Conservation (phyloP, 2,113 vertebrate species). For the Synchiropus splendidus region DNA sequence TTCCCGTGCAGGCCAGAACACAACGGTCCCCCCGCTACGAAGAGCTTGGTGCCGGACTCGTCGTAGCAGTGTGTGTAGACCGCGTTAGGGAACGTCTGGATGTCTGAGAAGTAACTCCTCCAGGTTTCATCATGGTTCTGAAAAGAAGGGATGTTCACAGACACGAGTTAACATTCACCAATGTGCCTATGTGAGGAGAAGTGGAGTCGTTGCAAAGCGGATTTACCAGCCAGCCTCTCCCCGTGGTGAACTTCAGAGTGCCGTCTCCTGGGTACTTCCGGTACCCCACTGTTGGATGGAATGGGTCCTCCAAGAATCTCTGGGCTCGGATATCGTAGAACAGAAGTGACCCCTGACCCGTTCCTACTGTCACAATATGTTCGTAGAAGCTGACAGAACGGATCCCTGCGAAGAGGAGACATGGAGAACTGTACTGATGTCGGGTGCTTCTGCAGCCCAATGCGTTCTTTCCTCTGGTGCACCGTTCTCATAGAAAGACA, state of each 20-base stretch:
- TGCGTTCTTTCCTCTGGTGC: too few species aligned
- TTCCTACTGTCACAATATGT: conserved; percentile 96
- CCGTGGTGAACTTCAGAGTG: conserved; percentile 86
- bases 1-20: conserved; percentile 97
- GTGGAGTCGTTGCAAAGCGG: not conserved
- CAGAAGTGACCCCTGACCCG: conserved; percentile 87
- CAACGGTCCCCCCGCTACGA: conserved; percentile 93
- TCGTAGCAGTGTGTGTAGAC: conserved; percentile 99
- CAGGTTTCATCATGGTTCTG: conserved; percentile 97
- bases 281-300: conserved; percentile 57
- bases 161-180: not conserved
- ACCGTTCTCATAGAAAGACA: too few species aligned
- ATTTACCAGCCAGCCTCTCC: conserved; percentile 93
- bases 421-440: too few species aligned
- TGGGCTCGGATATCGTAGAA: conserved; percentile 97
- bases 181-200: not conserved
- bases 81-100: conserved; percentile 92
- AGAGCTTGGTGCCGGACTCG: conserved; percentile 92
- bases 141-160: not conserved
- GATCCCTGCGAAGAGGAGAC: conserved; percentile 69
- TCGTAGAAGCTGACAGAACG: conserved; percentile 98
- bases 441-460: too few species aligned
- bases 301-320: conserved; percentile 81
- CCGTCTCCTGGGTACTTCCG: conserved; percentile 76
- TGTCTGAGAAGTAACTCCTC: conserved; percentile 98